Evolutionary conservation across 2,888 invertebrate species (phyloP).

Genomic region (Cheilosia vernalis): DNA sequence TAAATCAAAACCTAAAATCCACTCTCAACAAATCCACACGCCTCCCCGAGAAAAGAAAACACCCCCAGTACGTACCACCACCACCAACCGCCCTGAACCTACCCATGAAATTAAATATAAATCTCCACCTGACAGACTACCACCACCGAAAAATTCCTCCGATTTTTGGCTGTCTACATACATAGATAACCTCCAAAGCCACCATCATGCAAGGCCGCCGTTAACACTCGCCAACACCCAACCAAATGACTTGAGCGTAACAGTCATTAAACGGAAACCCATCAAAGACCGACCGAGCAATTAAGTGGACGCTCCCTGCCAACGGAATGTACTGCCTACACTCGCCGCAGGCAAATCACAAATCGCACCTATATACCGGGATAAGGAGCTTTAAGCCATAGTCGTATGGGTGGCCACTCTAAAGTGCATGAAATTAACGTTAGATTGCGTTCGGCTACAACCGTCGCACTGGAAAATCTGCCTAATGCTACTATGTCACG

Average conservation of each 20-base stretch:
- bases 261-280: constrained; percentile 68
- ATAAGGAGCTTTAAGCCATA: constrained; percentile 25
- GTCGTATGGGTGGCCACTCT: constrained; percentile 29
- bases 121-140: constrained; percentile 51
- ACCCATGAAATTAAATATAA: constrained; percentile 59
- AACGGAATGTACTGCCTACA: constrained; percentile 19
- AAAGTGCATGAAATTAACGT: constrained; percentile 70
- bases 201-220: constrained; percentile 34
- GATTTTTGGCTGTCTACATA: constrained; percentile 22
- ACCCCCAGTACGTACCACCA: background rate
- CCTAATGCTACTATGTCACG: constrained; percentile 68
- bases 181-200: constrained; percentile 31
- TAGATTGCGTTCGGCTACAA: constrained; percentile 22
- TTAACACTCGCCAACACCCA: constrained; percentile 15
- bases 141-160: constrained; percentile 7
- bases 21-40: constrained; percentile 36
- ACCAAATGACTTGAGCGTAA: constrained; percentile 59
- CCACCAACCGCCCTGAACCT: constrained; percentile 21
- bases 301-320: constrained; percentile 70
- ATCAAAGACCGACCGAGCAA: constrained; percentile 69
- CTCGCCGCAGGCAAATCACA: constrained; percentile 23
- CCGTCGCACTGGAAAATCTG: constrained; percentile 58
- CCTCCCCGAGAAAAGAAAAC: background rate
- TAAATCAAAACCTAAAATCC: constrained; percentile 61
- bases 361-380: constrained; percentile 14